phyloP scores from a whole-genome alignment of 2,113 vertebrate species.

The Circaetus gallicus region DNA sequence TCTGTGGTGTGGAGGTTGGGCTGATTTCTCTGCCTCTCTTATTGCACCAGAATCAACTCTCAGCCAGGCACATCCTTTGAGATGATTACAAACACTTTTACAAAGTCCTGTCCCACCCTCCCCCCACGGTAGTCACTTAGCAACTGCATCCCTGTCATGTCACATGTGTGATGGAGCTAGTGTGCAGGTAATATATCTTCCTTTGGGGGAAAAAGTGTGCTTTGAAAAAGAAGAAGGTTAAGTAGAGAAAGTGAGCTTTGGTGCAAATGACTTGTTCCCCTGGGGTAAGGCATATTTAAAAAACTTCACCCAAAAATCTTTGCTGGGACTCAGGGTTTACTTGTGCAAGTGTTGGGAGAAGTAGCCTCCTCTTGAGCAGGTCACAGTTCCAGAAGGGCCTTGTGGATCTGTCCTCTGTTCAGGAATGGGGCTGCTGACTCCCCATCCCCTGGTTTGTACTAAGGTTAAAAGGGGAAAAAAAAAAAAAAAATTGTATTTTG shows the following conservation, averaged over 20 bases:
- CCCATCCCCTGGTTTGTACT: neutral
- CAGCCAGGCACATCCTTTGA: neutral
- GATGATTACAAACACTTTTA: neutral
- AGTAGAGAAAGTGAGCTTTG: neutral
- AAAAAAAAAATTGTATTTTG: neutral
- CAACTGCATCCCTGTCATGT: neutral
- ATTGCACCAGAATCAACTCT: neutral
- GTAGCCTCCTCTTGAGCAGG: neutral
- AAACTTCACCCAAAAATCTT: neutral
- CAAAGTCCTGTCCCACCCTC: neutral
- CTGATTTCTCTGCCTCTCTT: neutral
- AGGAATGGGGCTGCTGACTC: neutral
- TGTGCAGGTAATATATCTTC: neutral
- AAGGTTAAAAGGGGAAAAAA: neutral
- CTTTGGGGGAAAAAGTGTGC: neutral
- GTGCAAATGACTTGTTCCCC: neutral
- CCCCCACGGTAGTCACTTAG: neutral
- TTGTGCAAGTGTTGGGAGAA: neutral
- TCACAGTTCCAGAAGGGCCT: neutral
- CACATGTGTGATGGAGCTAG: neutral
- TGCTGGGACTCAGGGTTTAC: neutral
- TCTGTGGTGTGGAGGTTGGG: neutral
- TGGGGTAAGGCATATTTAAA: neutral
- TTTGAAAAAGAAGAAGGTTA: neutral
- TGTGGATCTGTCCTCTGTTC: too few relatives aligned